Evolutionary conservation across 2,113 vertebrate species (phyloP).

Genomic region (Triplophysa siluroides): DNA sequence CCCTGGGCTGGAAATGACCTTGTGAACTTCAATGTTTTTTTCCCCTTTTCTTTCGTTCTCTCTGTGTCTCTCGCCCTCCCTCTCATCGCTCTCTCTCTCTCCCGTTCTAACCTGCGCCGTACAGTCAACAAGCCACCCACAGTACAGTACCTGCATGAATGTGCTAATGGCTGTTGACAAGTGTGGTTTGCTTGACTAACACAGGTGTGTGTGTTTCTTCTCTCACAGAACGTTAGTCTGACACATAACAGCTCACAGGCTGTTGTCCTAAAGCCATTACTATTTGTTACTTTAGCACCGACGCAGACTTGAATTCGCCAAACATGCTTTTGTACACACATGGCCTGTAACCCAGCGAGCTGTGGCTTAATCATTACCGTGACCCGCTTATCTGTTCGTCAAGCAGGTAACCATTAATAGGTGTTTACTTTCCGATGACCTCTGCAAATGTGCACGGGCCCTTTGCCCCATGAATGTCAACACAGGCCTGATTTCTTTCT

Average conservation of each 20-base stretch:
- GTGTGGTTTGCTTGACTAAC: conserved; percentile 50
- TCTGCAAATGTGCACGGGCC: conserved; percentile 83
- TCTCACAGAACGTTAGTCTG: conserved; percentile 56
- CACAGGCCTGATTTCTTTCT: conserved; percentile 62
- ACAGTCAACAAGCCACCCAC: conserved; percentile 60
- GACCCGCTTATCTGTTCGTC: conserved; percentile 91
- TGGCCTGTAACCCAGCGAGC: conserved; percentile 74
- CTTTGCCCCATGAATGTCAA: conserved; percentile 86
- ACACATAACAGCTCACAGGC: conserved; percentile 74
- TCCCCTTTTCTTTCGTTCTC: conserved; percentile 42
- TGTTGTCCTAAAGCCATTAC: conserved; percentile 75
- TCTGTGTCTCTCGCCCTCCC: conserved; percentile 15
- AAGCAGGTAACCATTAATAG: conserved; percentile 99
- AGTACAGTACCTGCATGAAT: conserved; percentile 60
- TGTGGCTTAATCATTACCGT: conserved; percentile 95
- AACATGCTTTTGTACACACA: conserved; percentile 74
- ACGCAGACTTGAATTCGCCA: conserved; percentile 70
- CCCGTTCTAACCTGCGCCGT: conserved; percentile 40
- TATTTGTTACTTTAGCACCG: conserved; percentile 70
- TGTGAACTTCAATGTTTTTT: conserved; percentile 71
- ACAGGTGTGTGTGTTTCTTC: conserved; percentile 25
- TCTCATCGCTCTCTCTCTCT: conserved; percentile 1
- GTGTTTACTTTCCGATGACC: conserved; percentile 97
- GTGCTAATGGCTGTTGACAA: conserved; percentile 64
- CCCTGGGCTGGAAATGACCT: conserved; percentile 76